Conservation (phyloP, 2,888 invertebrate genomes). For the Ophraella communa region DNA sequence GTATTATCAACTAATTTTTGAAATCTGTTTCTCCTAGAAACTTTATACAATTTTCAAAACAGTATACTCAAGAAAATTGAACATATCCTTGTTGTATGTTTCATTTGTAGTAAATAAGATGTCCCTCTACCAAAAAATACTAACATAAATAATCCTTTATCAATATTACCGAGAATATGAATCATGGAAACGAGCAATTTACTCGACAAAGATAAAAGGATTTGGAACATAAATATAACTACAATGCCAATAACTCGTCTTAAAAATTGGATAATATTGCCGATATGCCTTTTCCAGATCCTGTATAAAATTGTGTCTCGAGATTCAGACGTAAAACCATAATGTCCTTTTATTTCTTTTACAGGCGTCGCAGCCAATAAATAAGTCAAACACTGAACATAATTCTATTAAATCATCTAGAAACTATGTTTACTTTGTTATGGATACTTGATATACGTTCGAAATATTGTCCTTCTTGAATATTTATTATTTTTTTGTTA, state of each 20-base stretch:
- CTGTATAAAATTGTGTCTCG: slow-evolving; percentile 31
- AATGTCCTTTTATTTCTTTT: slow-evolving; percentile 24
- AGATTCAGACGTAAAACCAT: not conserved
- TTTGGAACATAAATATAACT: slow-evolving; percentile 31
- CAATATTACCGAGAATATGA: slow-evolving; percentile 13
- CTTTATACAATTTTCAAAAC: too few species aligned
- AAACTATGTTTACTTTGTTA: too few species aligned
- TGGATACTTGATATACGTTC: too few species aligned
- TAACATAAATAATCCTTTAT: slow-evolving; percentile 11
- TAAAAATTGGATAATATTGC: slow-evolving; percentile 36
- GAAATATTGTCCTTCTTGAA: too few species aligned
- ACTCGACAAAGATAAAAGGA: slow-evolving; percentile 34
- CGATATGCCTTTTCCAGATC: slow-evolving; percentile 25
- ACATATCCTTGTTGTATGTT: not conserved
- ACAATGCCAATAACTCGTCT: slow-evolving; percentile 29
- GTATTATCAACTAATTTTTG: too few species aligned
- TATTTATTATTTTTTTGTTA: too few species aligned
- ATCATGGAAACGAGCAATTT: slow-evolving; percentile 26
- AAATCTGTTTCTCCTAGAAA: too few species aligned
- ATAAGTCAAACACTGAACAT: not conserved
- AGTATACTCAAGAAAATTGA: not conserved
- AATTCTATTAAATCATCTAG: too few species aligned
- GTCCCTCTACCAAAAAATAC: not conserved
- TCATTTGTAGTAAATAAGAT: not conserved
- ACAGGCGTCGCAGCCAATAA: not conserved